Conservation (phyloP, 2,797 vertebrate species). For the Fistularia tabacaria region DNA sequence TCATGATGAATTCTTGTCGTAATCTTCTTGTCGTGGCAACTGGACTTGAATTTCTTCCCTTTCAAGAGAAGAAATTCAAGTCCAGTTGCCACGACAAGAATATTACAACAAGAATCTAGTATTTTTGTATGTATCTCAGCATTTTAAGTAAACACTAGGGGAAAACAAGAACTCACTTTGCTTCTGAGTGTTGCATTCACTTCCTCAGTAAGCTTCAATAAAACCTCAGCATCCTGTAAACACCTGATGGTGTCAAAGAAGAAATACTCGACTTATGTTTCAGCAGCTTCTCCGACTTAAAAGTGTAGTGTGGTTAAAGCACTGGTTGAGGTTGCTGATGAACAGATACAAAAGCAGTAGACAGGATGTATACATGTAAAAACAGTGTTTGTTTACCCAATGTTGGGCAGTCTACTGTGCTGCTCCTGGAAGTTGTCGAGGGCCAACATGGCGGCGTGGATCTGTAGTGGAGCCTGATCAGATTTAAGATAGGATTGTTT, state of each 20-base stretch:
- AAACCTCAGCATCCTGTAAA: constrained; percentile 86
- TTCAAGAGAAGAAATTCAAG: not conserved
- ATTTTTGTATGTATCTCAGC: too few species aligned
- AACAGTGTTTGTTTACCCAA: constrained; percentile 76
- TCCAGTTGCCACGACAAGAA: too few species aligned
- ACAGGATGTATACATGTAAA: not conserved
- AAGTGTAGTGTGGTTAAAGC: too few species aligned
- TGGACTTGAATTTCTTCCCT: too few species aligned
- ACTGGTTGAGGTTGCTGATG: not conserved
- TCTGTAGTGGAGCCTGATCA: constrained; percentile 86
- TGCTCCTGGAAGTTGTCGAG: constrained; percentile 88
- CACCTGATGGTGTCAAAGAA: constrained; percentile 73
- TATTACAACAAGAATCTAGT: too few species aligned
- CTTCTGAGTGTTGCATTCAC: constrained; percentile 81
- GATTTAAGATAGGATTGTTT: not conserved
- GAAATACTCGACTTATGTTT: not conserved
- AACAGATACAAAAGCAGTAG: not conserved
- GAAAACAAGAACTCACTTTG: constrained; percentile 74
- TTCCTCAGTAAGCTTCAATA: constrained; percentile 83
- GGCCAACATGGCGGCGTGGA: constrained; percentile 88
- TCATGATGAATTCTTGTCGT: too few species aligned
- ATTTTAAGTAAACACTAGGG: not conserved
- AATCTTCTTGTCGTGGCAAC: too few species aligned
- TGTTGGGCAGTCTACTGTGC: constrained; percentile 81
- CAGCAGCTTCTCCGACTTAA: too few species aligned